Evolutionary conservation across 2,888 invertebrate species (phyloP), one percentile per base, ranked within the genome.

Genomic region (Ophraella communa): DNA sequence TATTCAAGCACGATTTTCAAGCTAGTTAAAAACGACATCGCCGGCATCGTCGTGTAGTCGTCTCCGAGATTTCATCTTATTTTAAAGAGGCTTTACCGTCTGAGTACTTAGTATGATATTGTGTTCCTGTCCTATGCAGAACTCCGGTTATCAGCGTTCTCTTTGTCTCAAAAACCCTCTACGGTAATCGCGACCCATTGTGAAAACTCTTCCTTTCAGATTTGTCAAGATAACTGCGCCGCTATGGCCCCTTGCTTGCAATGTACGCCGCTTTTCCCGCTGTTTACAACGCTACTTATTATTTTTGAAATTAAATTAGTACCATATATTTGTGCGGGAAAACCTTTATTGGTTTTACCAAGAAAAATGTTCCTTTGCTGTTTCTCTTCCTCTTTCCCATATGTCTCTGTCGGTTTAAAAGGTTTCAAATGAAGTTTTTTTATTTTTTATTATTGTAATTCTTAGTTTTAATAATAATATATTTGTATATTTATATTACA

Each of bases 111-210:
- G 77, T 78, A 74, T 75, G 78, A 76, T 75, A 80, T 81, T 80
- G 79, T 80, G 76, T 75, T 77, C 76, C 80, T 80, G 81, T 81
- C 81, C 80, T 69, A 73, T 72, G 75, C 82, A 82, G 80, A 73
- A 74, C 71, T 56, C 74, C n/a, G 71, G 78, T 75, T 79, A 79
- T 78, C 78, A 76, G 74, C 68, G 69, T 64, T 68, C 60, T 75
- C 80, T 81, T 80, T 81, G 80, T 81, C 80, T 80, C 79, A 78
- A 74, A 39, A 75, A 73, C 77, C 74, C 77, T 78, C 77, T 75
- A 80, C 79, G 80, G 77, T 81, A 81, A 81, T 81, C 79, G 79
- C 74, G 70, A 73, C 69, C 77, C 73, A 79, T 81, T 81, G 80
- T 80, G 73, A 73, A 69, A 67, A 77, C 74, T 66, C 68, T 66